Conservation (phyloP, 1,140 invertebrate genomes). For the Lucilia sericata region DNA sequence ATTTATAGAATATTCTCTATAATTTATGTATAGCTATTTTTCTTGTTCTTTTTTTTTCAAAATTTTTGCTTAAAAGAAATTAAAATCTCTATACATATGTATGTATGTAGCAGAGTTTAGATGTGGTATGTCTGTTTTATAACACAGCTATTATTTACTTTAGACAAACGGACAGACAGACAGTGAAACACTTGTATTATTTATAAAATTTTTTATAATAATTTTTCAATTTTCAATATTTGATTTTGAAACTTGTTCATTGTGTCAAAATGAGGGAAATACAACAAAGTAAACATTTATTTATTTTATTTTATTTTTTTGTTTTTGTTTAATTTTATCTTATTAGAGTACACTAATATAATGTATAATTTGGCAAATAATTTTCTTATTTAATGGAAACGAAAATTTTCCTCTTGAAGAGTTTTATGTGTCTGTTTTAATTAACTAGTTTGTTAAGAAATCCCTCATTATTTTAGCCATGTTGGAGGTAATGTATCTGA, state of each 20-base stretch:
- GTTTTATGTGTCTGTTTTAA: slow-evolving; percentile 22
- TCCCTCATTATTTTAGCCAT: slow-evolving; percentile 16
- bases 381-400: background rate
- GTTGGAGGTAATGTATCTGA: background rate
- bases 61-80: background rate
- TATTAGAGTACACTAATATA: background rate
- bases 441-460: slow-evolving; percentile 17
- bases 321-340: background rate
- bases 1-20: slow-evolving; percentile 11
- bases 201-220: background rate
- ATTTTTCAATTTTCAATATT: slow-evolving; percentile 5
- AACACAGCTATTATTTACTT: slow-evolving; percentile 10
- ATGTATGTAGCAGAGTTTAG: background rate
- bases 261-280: background rate
- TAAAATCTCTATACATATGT: background rate
- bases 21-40: slow-evolving; percentile 6
- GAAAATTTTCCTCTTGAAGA: slow-evolving; percentile 6
- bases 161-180: background rate
- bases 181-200: background rate
- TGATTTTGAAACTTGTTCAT: background rate
- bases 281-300: slow-evolving; percentile 14
- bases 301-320: background rate
- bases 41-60: background rate
- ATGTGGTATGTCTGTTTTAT: background rate
- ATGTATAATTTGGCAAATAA: background rate